Evolutionary conservation across 2,888 invertebrate species (phyloP).

Genomic region (Drosophila fungiperda): DNA sequence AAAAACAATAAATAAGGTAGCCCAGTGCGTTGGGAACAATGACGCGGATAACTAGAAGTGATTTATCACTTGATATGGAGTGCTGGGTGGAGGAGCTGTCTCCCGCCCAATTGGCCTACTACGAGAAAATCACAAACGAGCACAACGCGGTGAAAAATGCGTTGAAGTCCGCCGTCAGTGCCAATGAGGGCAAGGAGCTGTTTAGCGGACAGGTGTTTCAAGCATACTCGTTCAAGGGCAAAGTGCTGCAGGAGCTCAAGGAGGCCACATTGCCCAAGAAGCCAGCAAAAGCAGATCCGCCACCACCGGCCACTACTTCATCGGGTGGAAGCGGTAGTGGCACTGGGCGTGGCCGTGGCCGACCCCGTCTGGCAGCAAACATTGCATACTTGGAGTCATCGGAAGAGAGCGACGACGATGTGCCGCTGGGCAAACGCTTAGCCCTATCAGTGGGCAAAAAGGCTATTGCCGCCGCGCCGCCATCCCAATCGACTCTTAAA

Average conservation of each 20-base stretch:
- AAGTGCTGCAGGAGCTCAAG: constrained; percentile 82
- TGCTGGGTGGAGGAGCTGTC: constrained; percentile 90
- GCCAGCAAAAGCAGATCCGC: constrained; percentile 70
- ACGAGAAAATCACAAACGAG: constrained; percentile 88
- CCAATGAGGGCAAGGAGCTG: constrained; percentile 88
- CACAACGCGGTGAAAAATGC: constrained; percentile 88
- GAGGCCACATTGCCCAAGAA: constrained; percentile 83
- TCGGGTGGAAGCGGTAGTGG: constrained; percentile 39
- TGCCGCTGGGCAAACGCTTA: constrained; percentile 85
- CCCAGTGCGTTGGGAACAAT: constrained; percentile 61
- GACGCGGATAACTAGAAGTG: constrained; percentile 82
- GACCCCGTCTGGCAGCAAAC: constrained; percentile 72
- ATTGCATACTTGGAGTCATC: constrained; percentile 83
- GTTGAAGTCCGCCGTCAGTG: constrained; percentile 85
- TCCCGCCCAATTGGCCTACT: constrained; percentile 88
- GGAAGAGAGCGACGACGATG: constrained; percentile 85
- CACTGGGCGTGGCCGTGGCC: constrained; percentile 63
- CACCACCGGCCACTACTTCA: constrained; percentile 37
- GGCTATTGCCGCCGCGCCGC: constrained; percentile 35
- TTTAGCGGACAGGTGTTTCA: constrained; percentile 89
- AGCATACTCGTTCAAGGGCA: constrained; percentile 88
- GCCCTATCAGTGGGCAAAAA: constrained; percentile 74
- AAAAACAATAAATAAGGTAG: constrained; percentile 14
- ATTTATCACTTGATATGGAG: constrained; percentile 87
- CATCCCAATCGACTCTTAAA: constrained; percentile 33